Evolutionary conservation across 2,888 invertebrate species (phyloP).

Genomic region (Plutella xylostella): DNA sequence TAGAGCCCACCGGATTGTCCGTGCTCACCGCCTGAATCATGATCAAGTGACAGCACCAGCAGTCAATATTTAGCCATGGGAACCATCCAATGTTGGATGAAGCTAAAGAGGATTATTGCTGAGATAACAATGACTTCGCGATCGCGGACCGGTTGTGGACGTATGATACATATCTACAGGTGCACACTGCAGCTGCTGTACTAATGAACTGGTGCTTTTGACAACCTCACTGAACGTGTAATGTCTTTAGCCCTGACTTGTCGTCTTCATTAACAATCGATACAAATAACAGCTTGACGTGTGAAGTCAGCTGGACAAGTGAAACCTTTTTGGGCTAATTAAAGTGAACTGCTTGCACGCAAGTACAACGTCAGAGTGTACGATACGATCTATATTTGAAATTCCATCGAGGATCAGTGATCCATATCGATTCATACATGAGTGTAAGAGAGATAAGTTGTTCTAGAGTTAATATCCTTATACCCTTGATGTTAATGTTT

Average conservation of each 20-base stretch:
- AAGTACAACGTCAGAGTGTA: no score
- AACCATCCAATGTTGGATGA: not conserved
- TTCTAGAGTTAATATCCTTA: constrained; percentile 1
- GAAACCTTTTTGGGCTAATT: not conserved
- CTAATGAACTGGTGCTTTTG: no score
- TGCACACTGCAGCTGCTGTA: not conserved
- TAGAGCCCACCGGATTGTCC: constrained; percentile 23
- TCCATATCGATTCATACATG: not conserved
- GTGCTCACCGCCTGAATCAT: constrained; percentile 6
- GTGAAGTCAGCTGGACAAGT: no score
- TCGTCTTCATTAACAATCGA: no score
- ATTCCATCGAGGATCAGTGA: not conserved
- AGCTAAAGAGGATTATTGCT: not conserved
- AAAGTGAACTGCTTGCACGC: no score
- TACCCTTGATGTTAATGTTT: constrained; percentile 7
- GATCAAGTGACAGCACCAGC: constrained; percentile 1
- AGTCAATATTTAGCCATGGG: constrained; percentile 5
- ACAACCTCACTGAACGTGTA: no score
- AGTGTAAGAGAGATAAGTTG: not conserved
- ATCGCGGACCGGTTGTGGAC: constrained; percentile 4
- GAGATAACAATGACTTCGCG: not conserved
- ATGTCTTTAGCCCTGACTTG: no score
- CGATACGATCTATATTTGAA: no score
- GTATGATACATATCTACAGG: not conserved
- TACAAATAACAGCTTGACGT: no score